phyloP scores from a whole-genome alignment of 1,140 invertebrate genomes.

The Hylaeus anthracinus region DNA sequence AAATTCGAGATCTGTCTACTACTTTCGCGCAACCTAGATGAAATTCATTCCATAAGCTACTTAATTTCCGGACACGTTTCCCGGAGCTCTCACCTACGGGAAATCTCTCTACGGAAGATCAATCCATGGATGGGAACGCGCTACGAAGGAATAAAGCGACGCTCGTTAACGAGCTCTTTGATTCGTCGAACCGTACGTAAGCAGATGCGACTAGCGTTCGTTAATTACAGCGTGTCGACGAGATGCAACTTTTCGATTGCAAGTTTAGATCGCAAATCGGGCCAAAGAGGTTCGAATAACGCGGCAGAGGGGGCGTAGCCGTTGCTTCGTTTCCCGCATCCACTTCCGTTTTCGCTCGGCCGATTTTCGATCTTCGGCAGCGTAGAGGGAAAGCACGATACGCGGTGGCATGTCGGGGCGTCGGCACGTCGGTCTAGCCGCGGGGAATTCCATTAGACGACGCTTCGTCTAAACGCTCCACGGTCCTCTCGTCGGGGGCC shows the following conservation, averaged over 20 bases:
- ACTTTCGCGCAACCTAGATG: too few relatives aligned
- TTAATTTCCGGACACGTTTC: neutral
- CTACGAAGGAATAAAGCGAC: constrained; percentile 19
- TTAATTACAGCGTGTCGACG: constrained; percentile 27
- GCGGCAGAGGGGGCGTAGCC: too few relatives aligned
- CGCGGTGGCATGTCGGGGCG: neutral
- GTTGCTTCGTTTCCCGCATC: too few relatives aligned
- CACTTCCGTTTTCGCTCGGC: neutral
- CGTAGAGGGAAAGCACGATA: constrained; percentile 13
- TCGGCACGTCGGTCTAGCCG: constrained; percentile 48
- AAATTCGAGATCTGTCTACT: too few relatives aligned
- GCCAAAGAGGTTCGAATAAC: too few relatives aligned
- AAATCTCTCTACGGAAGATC: neutral
- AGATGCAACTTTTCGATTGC: constrained; percentile 33
- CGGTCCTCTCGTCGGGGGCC: constrained; percentile 12
- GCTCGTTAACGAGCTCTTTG: constrained; percentile 39
- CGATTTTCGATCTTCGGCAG: constrained; percentile 27
- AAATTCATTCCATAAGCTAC: too few relatives aligned
- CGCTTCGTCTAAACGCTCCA: constrained; percentile 46
- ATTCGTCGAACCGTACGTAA: constrained; percentile 34
- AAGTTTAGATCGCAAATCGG: constrained; percentile 18
- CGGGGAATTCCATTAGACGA: constrained; percentile 64
- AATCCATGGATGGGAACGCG: neutral
- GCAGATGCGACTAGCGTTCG: constrained; percentile 3
- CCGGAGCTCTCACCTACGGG: neutral